phyloP scores from a whole-genome alignment of 2,888 invertebrate species.

The Sphaeridia pumilis region DNA sequence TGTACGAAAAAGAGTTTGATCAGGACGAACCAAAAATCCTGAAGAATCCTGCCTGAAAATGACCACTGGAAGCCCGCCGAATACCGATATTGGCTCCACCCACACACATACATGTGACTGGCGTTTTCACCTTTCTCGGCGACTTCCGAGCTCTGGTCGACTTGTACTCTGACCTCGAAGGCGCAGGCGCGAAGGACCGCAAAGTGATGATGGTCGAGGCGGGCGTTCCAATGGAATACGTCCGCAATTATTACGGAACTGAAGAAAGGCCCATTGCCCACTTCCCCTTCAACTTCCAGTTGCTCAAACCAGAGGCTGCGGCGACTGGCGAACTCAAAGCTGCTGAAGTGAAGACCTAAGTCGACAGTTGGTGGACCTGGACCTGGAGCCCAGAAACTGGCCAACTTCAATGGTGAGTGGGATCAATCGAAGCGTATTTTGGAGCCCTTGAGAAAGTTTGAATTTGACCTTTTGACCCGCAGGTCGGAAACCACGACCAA shows the following conservation, averaged over 20 bases:
- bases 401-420: slow-evolving; percentile 56
- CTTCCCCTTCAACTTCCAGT: no score
- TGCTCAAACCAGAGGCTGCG: slow-evolving; percentile 28
- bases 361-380: slow-evolving; percentile 49
- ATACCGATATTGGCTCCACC: slow-evolving; percentile 55
- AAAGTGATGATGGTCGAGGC: slow-evolving; percentile 37
- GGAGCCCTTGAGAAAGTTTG: slow-evolving; percentile 49
- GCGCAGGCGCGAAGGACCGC: no score
- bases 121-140: slow-evolving; percentile 48
- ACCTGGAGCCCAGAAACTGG: slow-evolving; percentile 48
- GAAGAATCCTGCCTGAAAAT: slow-evolving; percentile 33
- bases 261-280: no score
- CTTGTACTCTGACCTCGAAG: slow-evolving; percentile 45
- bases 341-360: slow-evolving; percentile 47
- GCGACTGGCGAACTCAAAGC: slow-evolving; percentile 39
- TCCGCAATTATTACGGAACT: slow-evolving; percentile 37
- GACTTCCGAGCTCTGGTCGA: slow-evolving; percentile 53
- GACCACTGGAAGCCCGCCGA: slow-evolving; percentile 39
- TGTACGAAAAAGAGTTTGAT: slow-evolving; percentile 38
- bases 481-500: slow-evolving; percentile 61
- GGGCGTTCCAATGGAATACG: slow-evolving; percentile 25
- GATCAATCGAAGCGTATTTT: slow-evolving; percentile 39
- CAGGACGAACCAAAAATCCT: slow-evolving; percentile 42
- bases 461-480: not conserved
- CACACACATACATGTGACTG: slow-evolving; percentile 53